A percentile compares a stretch with the other conserved stretches of the same genome.
These are phyloP conservation scores for Miltochrista miniata DNA, from an alignment of 2,888 invertebrate genomes.

Conservation along the genomic window DNA sequence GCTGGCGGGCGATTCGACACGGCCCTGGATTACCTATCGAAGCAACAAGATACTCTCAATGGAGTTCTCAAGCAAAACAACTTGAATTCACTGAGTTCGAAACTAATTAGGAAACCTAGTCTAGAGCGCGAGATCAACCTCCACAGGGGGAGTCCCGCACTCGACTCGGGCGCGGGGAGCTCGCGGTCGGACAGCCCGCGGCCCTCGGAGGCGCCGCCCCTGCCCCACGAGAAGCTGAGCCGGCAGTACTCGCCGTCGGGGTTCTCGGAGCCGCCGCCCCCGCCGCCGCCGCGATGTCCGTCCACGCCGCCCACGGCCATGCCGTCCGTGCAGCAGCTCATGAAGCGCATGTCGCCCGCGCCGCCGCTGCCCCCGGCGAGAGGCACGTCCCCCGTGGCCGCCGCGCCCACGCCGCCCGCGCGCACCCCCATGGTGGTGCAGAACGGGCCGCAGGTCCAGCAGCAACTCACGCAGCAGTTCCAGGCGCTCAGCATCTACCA, in stretches of 20 bases:
- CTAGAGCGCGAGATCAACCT: conserved; percentile 91
- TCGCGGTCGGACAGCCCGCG: conserved; percentile 95
- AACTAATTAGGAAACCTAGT: conserved; percentile 94
- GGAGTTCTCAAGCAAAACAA: conserved; percentile 81
- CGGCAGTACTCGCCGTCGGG: conserved; percentile 89
- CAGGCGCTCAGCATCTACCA: conserved; percentile 92
- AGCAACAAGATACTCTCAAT: conserved; percentile 84
- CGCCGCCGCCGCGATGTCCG: conserved; percentile 89
- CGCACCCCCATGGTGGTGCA: conserved; percentile 92
- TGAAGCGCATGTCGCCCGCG: conserved; percentile 86
- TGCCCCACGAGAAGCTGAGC: conserved; percentile 86
- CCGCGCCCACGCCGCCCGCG: conserved; percentile 81
- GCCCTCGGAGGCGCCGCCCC: conserved; percentile 82
- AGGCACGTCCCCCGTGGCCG: conserved; percentile 90
- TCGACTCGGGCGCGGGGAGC: conserved; percentile 94
- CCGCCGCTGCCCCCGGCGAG: conserved; percentile 85
- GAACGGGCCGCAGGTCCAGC: conserved; percentile 91
- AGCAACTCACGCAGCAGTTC: conserved; percentile 94
- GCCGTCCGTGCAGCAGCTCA: conserved; percentile 82
- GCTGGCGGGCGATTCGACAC: conserved; percentile 88
- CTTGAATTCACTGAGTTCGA: conserved; percentile 85
- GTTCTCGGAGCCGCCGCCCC: conserved; percentile 87
- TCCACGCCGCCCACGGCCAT: conserved; percentile 86
- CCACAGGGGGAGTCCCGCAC: conserved; percentile 92
- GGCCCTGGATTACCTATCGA: conserved; percentile 87